phyloP scores from a whole-genome alignment of 2,888 invertebrate species.

The Calliscelio sp. region DNA sequence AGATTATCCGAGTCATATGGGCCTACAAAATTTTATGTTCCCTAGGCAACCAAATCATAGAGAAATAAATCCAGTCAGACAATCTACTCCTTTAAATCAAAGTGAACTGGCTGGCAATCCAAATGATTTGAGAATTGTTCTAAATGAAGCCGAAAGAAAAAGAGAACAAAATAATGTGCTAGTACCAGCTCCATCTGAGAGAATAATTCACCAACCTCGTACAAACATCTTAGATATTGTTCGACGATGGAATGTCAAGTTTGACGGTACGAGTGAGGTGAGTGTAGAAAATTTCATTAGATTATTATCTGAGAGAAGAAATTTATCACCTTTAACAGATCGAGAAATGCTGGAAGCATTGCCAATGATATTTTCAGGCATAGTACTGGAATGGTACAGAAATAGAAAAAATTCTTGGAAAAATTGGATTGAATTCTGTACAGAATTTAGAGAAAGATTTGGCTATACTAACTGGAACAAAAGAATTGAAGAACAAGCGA shows the following conservation, averaged over 20 bases:
- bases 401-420: neutral
- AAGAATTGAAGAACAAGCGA: slow-evolving; percentile 8
- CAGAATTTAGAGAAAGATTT: slow-evolving; percentile 11
- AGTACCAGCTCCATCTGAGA: no score
- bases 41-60: no score
- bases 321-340: slow-evolving; percentile 10
- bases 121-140: no score
- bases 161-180: no score
- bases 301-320: neutral
- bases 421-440: slow-evolving; percentile 9
- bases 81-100: no score
- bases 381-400: slow-evolving; percentile 25
- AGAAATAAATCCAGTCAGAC: no score
- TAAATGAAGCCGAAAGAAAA: no score
- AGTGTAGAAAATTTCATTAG: slow-evolving; percentile 7
- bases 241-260: neutral
- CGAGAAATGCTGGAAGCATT: neutral
- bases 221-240: neutral
- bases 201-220: no score
- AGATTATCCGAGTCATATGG: no score
- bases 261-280: neutral
- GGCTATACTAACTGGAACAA: neutral
- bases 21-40: no score
- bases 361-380: slow-evolving; percentile 4
- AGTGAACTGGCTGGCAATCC: no score